These are phyloP conservation scores for Iselma pallidipennis DNA, from an alignment of 2,888 invertebrate genomes.

Conservation along the genomic window DNA sequence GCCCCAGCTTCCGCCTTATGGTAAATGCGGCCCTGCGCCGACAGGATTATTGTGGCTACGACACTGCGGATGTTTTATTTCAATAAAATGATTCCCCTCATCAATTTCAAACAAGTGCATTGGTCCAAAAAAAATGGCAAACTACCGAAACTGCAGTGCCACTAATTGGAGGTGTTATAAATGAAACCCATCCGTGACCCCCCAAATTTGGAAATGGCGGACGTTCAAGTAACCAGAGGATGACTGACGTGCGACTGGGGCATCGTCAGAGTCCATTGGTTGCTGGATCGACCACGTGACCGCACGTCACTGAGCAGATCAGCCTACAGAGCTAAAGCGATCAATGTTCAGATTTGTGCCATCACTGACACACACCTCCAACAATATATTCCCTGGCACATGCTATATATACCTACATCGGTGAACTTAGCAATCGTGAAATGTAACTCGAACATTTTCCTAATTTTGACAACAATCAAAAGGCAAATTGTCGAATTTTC, in stretches of 20 bases:
- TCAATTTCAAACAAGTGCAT: too few species aligned
- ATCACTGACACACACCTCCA: slow-evolving; percentile 66
- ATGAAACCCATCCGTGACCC: slow-evolving; percentile 62
- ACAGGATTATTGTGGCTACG: too few species aligned
- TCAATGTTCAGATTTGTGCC: slow-evolving; percentile 67
- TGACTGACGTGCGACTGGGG: slow-evolving; percentile 60
- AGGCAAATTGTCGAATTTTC: background rate
- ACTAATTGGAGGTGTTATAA: slow-evolving; percentile 63
- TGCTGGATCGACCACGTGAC: slow-evolving; percentile 66
- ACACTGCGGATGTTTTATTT: too few species aligned
- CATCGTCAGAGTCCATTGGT: slow-evolving; percentile 62
- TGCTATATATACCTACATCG: slow-evolving; percentile 31
- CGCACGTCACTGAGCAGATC: slow-evolving; percentile 68
- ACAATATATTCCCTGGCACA: background rate
- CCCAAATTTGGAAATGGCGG: slow-evolving; percentile 67
- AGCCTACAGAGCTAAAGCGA: slow-evolving; percentile 61
- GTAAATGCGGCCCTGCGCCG: too few species aligned
- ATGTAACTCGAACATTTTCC: slow-evolving; percentile 7
- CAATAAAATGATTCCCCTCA: too few species aligned
- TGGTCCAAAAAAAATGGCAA: slow-evolving; percentile 58
- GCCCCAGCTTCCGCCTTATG: too few species aligned
- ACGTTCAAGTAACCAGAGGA: slow-evolving; percentile 64
- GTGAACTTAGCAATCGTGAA: slow-evolving; percentile 8
- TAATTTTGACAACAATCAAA: background rate
- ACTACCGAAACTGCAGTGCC: slow-evolving; percentile 61